Conservation (phyloP, 2,888 invertebrate genomes). For the Leucophora obtusa region DNA sequence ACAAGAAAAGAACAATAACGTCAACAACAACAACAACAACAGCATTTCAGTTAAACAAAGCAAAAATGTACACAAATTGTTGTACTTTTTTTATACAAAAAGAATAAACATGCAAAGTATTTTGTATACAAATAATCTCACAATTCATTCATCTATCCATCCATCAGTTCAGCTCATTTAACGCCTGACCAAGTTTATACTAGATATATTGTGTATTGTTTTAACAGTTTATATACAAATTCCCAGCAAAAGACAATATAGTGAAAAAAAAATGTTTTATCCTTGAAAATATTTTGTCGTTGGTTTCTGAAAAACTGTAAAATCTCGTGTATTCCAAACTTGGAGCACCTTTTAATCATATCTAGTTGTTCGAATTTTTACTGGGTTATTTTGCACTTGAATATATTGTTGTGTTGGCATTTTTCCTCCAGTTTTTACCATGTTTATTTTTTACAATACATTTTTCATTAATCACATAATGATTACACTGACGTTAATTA, state of each 20-base stretch:
- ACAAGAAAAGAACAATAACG: not conserved
- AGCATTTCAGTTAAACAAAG: not conserved
- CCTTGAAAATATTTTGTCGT: too few relatives aligned
- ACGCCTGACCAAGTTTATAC: constrained; percentile 39
- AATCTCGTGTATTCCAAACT: too few relatives aligned
- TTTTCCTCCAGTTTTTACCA: not conserved
- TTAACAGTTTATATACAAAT: not conserved
- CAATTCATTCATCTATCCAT: not conserved
- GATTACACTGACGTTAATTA: constrained; percentile 52
- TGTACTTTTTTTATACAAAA: too few relatives aligned
- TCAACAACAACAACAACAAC: constrained; percentile 4
- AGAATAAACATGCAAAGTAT: not conserved
- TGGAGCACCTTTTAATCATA: too few relatives aligned
- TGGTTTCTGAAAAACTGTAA: too few relatives aligned
- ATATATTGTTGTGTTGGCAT: constrained; percentile 26
- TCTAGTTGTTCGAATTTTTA: not conserved
- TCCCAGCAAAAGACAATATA: too few relatives aligned
- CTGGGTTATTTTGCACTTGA: not conserved
- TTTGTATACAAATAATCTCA: not conserved
- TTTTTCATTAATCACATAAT: constrained; percentile 36
- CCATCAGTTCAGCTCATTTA: constrained; percentile 41
- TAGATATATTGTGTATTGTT: not conserved
- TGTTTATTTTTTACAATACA: not conserved
- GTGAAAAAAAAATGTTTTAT: too few relatives aligned
- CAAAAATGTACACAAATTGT: not conserved